Evolutionary conservation across 2,888 invertebrate species (phyloP).

Genomic region (Netelia virgata): DNA sequence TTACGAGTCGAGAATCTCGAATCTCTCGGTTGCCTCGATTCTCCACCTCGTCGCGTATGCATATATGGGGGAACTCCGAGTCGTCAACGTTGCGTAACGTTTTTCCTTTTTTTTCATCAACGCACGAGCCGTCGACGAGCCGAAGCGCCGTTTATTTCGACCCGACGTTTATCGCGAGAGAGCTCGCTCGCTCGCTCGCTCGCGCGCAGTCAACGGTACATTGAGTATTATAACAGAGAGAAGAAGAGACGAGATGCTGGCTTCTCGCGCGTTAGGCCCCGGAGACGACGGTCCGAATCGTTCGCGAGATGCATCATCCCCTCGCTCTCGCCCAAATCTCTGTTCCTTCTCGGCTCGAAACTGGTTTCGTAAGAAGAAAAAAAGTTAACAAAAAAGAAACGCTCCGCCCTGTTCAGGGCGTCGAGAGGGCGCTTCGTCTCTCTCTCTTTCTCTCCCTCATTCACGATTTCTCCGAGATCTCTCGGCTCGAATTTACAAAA

Average conservation of each 20-base stretch:
- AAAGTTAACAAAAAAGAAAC: conserved; percentile 68
- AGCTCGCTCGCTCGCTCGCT: conserved; percentile 28
- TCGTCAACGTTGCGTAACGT: conserved; percentile 37
- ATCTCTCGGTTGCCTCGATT: not conserved
- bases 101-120: not conserved
- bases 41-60: not conserved
- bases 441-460: conserved; percentile 42
- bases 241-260: conserved; percentile 69
- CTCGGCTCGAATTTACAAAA: not conserved
- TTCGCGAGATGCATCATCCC: conserved; percentile 9
- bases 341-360: conserved; percentile 77
- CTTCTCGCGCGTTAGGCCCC: conserved; percentile 18
- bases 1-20: not conserved
- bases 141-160: conserved; percentile 45
- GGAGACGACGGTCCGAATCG: conserved; percentile 41
- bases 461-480: conserved; percentile 24
- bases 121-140: not conserved
- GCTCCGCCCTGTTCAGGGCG: conserved; percentile 24
- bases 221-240: conserved; percentile 78
- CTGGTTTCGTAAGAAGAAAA: conserved; percentile 78
- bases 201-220: conserved; percentile 81
- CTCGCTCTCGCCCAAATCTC: conserved; percentile 37
- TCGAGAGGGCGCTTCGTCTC: conserved; percentile 6
- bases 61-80: not conserved
- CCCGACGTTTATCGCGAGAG: conserved; percentile 35